These are phyloP conservation scores for Hyposmocoma kahamanoa DNA, from an alignment of 1,140 invertebrate species.

Conservation along the genomic window DNA sequence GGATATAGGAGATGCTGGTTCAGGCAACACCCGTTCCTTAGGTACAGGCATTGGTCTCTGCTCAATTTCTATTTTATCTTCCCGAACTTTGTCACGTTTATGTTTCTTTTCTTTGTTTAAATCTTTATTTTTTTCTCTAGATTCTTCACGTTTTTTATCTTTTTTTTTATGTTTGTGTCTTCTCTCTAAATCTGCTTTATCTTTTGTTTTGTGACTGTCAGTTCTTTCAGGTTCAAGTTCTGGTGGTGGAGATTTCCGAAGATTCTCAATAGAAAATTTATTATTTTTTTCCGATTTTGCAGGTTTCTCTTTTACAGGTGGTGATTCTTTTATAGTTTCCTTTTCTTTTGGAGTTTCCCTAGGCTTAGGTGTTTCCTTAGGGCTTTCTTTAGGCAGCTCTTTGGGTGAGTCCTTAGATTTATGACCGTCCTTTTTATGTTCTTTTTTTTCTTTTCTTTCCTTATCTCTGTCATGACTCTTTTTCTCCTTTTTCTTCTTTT, in stretches of 20 bases:
- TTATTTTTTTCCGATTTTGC: slow-evolving; percentile 59
- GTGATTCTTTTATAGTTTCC: slow-evolving; percentile 50
- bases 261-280: slow-evolving; percentile 68
- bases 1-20: slow-evolving; percentile 66
- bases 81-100: slow-evolving; percentile 73
- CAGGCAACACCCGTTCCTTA: slow-evolving; percentile 54
- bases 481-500: slow-evolving; percentile 72
- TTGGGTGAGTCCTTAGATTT: slow-evolving; percentile 68
- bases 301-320: slow-evolving; percentile 58
- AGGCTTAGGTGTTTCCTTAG: slow-evolving; percentile 55
- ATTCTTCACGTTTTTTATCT: slow-evolving; percentile 72
- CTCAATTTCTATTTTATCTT: slow-evolving; percentile 60
- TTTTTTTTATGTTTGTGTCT: slow-evolving; percentile 74
- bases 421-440: slow-evolving; percentile 72
- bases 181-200: slow-evolving; percentile 63
- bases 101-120: slow-evolving; percentile 75
- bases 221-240: slow-evolving; percentile 45
- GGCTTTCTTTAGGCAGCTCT: slow-evolving; percentile 62
- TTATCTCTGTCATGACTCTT: slow-evolving; percentile 72
- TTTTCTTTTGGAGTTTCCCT: slow-evolving; percentile 64
- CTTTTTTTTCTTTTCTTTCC: slow-evolving; percentile 71
- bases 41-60: slow-evolving; percentile 49
- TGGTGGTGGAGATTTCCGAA: slow-evolving; percentile 56
- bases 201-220: slow-evolving; percentile 64
- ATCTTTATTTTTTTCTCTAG: slow-evolving; percentile 73